Percentiles rank a stretch among this genome's conserved stretches.
Evolutionary conservation across 1,140 invertebrate genomes (phyloP).

Genomic region (Amphibalanus amphitrite): DNA sequence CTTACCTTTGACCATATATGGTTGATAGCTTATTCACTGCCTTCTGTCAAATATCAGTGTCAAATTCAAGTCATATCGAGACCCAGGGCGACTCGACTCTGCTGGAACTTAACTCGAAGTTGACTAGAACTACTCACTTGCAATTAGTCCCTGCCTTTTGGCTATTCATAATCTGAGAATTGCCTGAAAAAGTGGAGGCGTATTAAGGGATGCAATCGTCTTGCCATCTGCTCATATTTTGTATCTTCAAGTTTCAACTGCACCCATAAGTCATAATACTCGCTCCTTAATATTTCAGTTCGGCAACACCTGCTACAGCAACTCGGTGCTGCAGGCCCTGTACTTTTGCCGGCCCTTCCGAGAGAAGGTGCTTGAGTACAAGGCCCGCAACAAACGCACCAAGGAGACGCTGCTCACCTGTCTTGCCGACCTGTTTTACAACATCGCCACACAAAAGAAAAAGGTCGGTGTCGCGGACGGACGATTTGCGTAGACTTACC

Average conservation of each 20-base stretch:
- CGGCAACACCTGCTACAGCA: constrained; percentile 99
- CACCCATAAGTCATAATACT: too few species aligned
- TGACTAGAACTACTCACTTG: too few species aligned
- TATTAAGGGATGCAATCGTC: not conserved
- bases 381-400: constrained; percentile 89
- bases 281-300: constrained; percentile 52
- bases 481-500: too few species aligned
- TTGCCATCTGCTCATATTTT: not conserved
- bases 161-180: too few species aligned
- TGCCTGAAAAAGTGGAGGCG: not conserved
- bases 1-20: too few species aligned
- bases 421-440: constrained; percentile 95
- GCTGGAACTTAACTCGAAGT: too few species aligned
- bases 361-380: constrained; percentile 96
- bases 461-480: too few species aligned
- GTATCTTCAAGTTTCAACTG: not conserved
- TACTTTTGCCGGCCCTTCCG: constrained; percentile 98
- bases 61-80: too few species aligned
- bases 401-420: constrained; percentile 97
- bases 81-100: too few species aligned
- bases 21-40: too few species aligned
- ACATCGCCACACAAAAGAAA: constrained; percentile 97
- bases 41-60: too few species aligned
- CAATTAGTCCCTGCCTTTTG: too few species aligned
- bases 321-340: constrained; percentile 96